A percentile compares a stretch with the other conserved stretches of the same genome.
Conservation (phyloP, 2,888 invertebrate species). For the Epinotia ramella region DNA sequence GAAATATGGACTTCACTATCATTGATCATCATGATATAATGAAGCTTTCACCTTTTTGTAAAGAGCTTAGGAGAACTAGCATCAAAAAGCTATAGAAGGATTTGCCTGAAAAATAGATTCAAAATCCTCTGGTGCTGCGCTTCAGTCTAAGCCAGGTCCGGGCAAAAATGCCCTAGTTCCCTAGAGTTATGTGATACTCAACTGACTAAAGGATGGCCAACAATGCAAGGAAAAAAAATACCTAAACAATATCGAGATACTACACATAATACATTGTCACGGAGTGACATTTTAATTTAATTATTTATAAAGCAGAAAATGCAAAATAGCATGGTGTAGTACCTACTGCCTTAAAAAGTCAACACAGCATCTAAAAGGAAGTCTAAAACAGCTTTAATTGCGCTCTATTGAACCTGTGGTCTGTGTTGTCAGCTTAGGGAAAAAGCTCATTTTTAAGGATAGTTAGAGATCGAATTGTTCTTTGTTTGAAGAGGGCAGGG, state of each 20-base stretch:
- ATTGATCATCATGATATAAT: background rate
- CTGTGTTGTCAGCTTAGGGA: too few relatives aligned
- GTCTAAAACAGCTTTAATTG: too few relatives aligned
- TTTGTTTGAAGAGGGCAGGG: too few relatives aligned
- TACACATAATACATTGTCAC: too few relatives aligned
- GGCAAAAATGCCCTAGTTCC: constrained; percentile 40
- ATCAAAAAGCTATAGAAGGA: background rate
- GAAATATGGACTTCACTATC: background rate
- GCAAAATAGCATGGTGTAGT: too few relatives aligned
- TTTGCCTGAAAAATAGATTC: constrained; percentile 15
- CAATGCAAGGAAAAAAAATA: background rate
- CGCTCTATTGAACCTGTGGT: too few relatives aligned
- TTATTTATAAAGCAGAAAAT: too few relatives aligned
- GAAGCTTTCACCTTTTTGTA: background rate
- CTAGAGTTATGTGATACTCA: constrained; percentile 25
- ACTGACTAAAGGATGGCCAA: background rate
- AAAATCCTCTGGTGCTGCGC: constrained; percentile 18
- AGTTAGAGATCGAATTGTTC: too few relatives aligned
- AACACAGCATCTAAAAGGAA: too few relatives aligned
- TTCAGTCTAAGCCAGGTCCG: constrained; percentile 26
- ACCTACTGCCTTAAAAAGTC: too few relatives aligned
- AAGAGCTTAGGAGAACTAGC: background rate
- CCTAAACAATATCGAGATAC: background rate
- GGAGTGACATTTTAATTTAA: too few relatives aligned
- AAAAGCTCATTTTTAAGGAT: too few relatives aligned